Evolutionary conservation across 2,888 invertebrate species (phyloP).

Genomic region (Prostheceraeus crozeri): DNA sequence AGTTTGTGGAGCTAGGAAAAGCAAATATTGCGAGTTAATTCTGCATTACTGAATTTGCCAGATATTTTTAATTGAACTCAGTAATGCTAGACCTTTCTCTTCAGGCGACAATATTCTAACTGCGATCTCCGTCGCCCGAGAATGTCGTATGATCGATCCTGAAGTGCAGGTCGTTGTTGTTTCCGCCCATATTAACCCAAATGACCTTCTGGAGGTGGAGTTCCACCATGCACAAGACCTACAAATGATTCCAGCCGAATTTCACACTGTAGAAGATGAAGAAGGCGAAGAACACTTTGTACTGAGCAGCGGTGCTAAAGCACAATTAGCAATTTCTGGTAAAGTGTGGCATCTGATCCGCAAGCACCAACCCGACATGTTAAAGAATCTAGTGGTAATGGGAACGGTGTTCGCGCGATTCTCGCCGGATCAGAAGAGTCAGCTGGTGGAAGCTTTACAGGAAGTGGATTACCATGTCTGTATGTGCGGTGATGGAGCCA

Average conservation of each 20-base stretch:
- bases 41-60: no score
- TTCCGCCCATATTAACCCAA: no score
- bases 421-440: constrained; percentile 90
- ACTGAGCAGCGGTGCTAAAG: no score
- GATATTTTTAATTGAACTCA: no score
- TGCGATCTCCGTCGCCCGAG: constrained; percentile 75
- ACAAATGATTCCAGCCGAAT: constrained; percentile 8
- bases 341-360: constrained; percentile 70
- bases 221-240: constrained; percentile 37
- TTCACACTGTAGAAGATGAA: not conserved
- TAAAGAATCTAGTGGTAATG: constrained; percentile 61
- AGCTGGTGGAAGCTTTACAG: constrained; percentile 77
- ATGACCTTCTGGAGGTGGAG: constrained; percentile 28
- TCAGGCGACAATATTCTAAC: constrained; percentile 68
- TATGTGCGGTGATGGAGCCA: constrained; percentile 95
- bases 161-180: constrained; percentile 14
- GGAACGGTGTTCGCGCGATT: constrained; percentile 87
- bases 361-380: constrained; percentile 65
- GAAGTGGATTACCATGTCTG: constrained; percentile 61
- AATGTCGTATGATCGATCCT: constrained; percentile 71
- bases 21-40: no score
- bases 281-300: no score
- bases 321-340: constrained; percentile 60
- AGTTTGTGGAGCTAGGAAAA: no score
- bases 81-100: no score